Evolutionary conservation across 1,140 invertebrate genomes (phyloP).

Genomic region (Oreohelix idahoensis): DNA sequence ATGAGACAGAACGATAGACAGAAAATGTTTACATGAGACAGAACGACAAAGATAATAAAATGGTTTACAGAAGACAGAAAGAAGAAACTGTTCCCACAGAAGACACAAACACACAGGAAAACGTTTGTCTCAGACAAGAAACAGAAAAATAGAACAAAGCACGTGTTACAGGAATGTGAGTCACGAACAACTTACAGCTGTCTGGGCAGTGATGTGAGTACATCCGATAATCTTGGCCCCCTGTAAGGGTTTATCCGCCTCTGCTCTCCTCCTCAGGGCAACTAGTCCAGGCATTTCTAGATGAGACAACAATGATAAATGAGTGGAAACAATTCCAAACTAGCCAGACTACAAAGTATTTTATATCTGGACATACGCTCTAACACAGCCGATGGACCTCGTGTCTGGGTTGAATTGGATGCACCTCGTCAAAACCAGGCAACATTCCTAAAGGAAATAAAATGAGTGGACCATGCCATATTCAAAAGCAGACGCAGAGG

Average conservation of each 20-base stretch:
- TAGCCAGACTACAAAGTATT: too few species aligned
- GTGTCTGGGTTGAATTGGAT: too few species aligned
- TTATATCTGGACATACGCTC: too few species aligned
- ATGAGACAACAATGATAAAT: constrained; percentile 43
- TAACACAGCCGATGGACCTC: too few species aligned
- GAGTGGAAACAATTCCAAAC: too few species aligned
- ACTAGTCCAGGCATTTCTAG: constrained; percentile 97
- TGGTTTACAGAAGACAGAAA: neutral
- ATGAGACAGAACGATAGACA: too few species aligned
- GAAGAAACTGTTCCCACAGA: neutral
- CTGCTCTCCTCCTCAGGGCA: constrained; percentile 90
- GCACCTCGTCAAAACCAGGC: too few species aligned
- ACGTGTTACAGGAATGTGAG: neutral
- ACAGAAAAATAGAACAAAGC: neutral
- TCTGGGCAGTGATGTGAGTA: constrained; percentile 98
- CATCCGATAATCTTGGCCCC: constrained; percentile 97
- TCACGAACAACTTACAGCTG: constrained; percentile 86
- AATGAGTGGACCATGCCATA: too few species aligned
- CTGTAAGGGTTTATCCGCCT: constrained; percentile 93
- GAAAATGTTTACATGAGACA: too few species aligned
- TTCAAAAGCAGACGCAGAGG: too few species aligned
- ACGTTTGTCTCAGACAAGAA: neutral
- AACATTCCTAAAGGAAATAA: too few species aligned
- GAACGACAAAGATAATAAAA: too few species aligned
- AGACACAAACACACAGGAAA: neutral